Percentiles rank a stretch among this genome's conserved stretches.
Conservation (phyloP, 2,888 invertebrate genomes). For the Brenthis ino region DNA sequence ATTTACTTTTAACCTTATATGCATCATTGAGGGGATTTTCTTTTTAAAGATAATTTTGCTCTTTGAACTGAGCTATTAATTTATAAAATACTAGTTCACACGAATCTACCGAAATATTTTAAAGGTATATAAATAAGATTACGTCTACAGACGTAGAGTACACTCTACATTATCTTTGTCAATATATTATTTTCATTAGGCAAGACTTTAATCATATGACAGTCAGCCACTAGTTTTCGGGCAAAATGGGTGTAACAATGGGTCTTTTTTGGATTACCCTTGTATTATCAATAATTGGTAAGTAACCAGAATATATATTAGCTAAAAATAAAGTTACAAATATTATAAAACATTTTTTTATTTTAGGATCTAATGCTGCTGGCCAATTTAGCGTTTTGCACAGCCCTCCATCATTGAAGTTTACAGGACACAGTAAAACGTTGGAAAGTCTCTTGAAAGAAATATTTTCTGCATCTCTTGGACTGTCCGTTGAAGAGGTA, state of each 20-base stretch:
- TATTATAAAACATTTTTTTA: conserved; percentile 17
- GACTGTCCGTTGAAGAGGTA: conserved; percentile 88
- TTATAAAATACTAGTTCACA: no score
- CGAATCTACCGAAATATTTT: no score
- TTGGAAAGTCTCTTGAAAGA: conserved; percentile 86
- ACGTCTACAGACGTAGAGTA: no score
- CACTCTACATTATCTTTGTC: not conserved
- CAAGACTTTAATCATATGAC: conserved; percentile 76
- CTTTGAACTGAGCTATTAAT: no score
- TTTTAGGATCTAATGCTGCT: conserved; percentile 76
- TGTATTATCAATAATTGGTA: conserved; percentile 66
- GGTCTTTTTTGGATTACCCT: conserved; percentile 67
- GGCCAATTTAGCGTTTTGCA: conserved; percentile 87
- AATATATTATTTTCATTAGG: conserved; percentile 39
- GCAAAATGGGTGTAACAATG: conserved; percentile 69
- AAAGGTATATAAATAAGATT: no score
- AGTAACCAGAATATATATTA: conserved; percentile 44
- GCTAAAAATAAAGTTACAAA: conserved; percentile 8
- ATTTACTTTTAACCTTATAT: no score
- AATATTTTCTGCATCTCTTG: conserved; percentile 87
- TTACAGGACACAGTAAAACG: conserved; percentile 84
- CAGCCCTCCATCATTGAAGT: conserved; percentile 85
- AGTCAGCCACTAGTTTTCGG: conserved; percentile 58
- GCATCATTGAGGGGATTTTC: no score
- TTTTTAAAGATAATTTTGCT: no score